These are phyloP conservation scores for Anolis sagrei DNA, from an alignment of 2,113 vertebrate genomes.

Conservation along the genomic window DNA sequence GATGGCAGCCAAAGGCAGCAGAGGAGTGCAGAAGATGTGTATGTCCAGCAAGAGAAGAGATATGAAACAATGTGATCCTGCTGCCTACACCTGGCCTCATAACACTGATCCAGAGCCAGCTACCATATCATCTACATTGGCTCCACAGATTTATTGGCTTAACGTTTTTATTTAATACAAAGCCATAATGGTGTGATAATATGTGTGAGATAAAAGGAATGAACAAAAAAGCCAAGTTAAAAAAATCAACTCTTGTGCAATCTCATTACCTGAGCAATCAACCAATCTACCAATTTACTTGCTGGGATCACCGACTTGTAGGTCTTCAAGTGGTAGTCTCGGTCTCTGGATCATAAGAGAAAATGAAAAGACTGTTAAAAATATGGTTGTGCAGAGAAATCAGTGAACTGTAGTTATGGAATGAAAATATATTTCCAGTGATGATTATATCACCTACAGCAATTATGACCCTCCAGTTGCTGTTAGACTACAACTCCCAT, in stretches of 20 bases:
- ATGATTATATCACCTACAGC: conserved; percentile 53
- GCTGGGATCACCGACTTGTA: conserved; percentile 97
- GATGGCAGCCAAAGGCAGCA: not conserved
- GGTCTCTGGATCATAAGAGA: conserved; percentile 80
- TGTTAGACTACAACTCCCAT: not conserved
- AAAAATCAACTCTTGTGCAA: not conserved
- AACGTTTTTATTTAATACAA: not conserved
- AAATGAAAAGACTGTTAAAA: conserved; percentile 28
- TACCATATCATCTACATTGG: too few species aligned
- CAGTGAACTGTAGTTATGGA: not conserved
- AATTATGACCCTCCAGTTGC: not conserved
- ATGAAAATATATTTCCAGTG: conserved; percentile 16
- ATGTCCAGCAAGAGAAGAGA: not conserved
- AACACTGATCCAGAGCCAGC: not conserved
- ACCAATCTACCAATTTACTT: conserved; percentile 96
- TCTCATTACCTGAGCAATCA: conserved; percentile 88
- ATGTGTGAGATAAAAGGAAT: not conserved
- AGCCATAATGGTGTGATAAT: not conserved
- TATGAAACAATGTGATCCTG: not conserved
- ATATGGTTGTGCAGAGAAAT: not conserved
- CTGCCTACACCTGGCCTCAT: not conserved
- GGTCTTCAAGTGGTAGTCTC: conserved; percentile 96
- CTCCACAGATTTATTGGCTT: not conserved
- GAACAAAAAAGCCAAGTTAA: not conserved
- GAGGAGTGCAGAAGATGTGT: not conserved